Evolutionary conservation across 2,888 invertebrate species (phyloP), one percentile per base, ranked within the genome.

Genomic region (Muschampia plurimacula): DNA sequence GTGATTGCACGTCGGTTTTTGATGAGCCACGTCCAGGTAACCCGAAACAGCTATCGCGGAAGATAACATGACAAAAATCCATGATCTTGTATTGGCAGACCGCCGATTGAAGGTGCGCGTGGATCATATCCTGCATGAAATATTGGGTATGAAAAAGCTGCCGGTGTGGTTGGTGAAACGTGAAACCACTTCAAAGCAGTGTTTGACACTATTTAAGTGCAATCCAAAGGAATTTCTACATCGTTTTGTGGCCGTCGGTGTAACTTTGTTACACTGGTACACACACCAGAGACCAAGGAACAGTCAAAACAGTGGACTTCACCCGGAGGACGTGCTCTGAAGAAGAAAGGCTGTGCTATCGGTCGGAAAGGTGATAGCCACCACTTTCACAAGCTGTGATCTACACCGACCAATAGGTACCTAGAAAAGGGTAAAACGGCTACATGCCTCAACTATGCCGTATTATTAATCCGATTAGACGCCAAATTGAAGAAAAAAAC

Each of bases 111-210:
- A 82, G 73, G 75, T 83, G 72, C 78, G 74, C 57, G 77, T 76
- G 69, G 68, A 46, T 72, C n/a, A 79, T 77, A 81, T 80, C 72
- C 22, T 63, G 41, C 66, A 39, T 52, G 52, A 64, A 64, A 57
- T 55, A n/a, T 69, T 74, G 67, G 78, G 76, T 72, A 80, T 84
- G 81, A 81, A 72, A 79, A 84, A 84, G 79, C 77, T 84, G 60
- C 82, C 79, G 67, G 83, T 80, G 67, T 70, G 83, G 80, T 84
- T 82, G 83, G 81, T 85, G 81, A 83, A 83, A 76, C 83, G 80
- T 77, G 66, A 15, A 15, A 81, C 78, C 76, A 78, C 72, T 44
- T 63, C 63, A n/a, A 10, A 36, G 13, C n/a, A 12, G n/a, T 52
- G 12, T 46, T 46, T 10, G 12, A 46, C 2, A 39, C n/a, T 60